These are phyloP conservation scores for Dendrolimus pini DNA, from an alignment of 2,888 invertebrate species.

Conservation along the genomic window DNA sequence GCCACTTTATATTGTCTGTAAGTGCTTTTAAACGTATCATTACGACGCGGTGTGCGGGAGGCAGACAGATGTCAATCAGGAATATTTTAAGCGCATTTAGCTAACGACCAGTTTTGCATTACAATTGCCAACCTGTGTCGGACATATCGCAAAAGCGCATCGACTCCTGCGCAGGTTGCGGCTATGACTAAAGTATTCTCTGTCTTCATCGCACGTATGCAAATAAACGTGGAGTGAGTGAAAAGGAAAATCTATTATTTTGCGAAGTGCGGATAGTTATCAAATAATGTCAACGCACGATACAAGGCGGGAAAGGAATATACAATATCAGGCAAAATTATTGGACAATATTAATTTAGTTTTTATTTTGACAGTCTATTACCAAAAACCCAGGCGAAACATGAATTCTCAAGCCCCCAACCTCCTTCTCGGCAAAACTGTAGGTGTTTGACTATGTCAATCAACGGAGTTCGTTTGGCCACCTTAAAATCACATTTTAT, in stretches of 20 bases:
- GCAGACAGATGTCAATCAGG: constrained; percentile 12
- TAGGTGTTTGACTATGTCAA: no score
- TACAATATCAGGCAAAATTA: not conserved
- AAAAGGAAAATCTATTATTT: constrained; percentile 3
- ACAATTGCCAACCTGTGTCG: constrained; percentile 9
- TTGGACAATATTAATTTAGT: not conserved
- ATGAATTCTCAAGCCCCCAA: no score
- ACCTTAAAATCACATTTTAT: no score
- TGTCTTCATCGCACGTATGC: not conserved
- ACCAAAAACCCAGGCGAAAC: no score
- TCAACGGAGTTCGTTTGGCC: no score
- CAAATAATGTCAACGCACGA: not conserved
- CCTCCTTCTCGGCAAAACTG: no score
- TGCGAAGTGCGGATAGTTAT: constrained; percentile 1
- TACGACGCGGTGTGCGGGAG: constrained; percentile 1
- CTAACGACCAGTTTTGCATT: constrained; percentile 14
- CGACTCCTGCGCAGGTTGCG: not conserved
- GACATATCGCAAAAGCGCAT: constrained; percentile 4
- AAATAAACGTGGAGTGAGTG: not conserved
- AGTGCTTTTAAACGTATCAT: constrained; percentile 5
- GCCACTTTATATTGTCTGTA: not conserved
- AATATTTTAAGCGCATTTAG: constrained; percentile 13
- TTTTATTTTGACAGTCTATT: no score
- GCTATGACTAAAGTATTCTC: constrained; percentile 3
- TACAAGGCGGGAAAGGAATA: not conserved